Evolutionary conservation across 2,797 vertebrate species (phyloP).

Genomic region (Strix occidentalis): DNA sequence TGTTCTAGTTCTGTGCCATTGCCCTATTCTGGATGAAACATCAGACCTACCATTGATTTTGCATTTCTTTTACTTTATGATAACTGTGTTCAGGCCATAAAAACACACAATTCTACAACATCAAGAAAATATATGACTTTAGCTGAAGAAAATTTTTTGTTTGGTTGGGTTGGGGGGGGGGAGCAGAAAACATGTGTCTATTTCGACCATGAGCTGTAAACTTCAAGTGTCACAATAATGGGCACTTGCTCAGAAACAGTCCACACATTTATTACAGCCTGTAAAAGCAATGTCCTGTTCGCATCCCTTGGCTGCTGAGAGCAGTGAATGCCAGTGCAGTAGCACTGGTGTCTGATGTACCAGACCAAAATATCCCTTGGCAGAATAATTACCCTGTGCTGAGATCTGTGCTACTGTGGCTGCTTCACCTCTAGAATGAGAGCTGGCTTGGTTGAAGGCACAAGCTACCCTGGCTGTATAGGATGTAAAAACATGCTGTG

Average conservation of each 20-base stretch:
- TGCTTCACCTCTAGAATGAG: neutral
- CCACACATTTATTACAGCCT: neutral
- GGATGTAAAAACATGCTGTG: accelerated
- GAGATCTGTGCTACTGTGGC: neutral
- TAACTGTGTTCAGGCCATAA: neutral
- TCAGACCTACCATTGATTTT: neutral
- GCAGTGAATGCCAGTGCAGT: neutral
- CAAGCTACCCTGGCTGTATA: accelerated
- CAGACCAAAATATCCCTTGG: neutral
- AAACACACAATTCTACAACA: neutral
- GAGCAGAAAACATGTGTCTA: neutral
- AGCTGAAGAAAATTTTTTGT: neutral
- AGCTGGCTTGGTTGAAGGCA: neutral
- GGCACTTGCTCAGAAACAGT: neutral
- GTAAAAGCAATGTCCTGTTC: neutral
- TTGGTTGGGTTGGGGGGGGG: neutral
- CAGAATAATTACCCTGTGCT: neutral
- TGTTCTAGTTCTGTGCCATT: neutral
- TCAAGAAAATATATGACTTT: neutral
- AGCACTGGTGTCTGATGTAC: neutral
- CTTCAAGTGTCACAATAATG: neutral
- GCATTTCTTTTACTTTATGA: neutral
- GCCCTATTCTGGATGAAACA: neutral
- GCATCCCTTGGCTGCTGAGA: neutral
- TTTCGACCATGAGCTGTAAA: neutral